phyloP scores from a whole-genome alignment of 2,888 invertebrate species.

The Aporophyla lueneburgensis region DNA sequence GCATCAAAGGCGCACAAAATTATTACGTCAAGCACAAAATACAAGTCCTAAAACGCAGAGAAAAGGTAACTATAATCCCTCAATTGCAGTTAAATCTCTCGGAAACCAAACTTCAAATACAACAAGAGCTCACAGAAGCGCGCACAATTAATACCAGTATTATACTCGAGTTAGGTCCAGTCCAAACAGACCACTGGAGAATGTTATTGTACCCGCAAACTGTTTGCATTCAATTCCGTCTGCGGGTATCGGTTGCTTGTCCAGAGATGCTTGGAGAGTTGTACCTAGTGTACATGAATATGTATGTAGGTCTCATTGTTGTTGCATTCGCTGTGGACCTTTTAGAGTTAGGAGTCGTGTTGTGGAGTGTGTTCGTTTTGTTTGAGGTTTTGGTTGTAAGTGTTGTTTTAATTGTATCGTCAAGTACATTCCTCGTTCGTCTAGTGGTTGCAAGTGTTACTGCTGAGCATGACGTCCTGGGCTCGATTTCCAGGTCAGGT shows the following conservation, averaged over 20 bases:
- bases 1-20: too few relatives aligned
- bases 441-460: too few relatives aligned
- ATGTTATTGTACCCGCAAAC: slow-evolving; percentile 78
- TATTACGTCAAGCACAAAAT: background rate
- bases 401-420: background rate
- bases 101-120: slow-evolving; percentile 4
- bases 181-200: slow-evolving; percentile 67
- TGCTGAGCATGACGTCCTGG: too few relatives aligned
- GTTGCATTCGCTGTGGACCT: slow-evolving; percentile 28
- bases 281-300: slow-evolving; percentile 22
- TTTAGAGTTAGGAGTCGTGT: slow-evolving; percentile 30
- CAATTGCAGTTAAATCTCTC: background rate
- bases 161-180: slow-evolving; percentile 34
- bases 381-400: background rate
- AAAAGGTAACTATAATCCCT: background rate
- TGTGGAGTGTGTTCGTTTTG: slow-evolving; percentile 21
- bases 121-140: slow-evolving; percentile 15
- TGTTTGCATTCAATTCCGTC: slow-evolving; percentile 76
- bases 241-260: slow-evolving; percentile 65
- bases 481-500: too few relatives aligned
- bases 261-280: slow-evolving; percentile 35
- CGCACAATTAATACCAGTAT: slow-evolving; percentile 50
- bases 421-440: background rate
- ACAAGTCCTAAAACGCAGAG: background rate
- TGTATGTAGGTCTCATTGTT: slow-evolving; percentile 44